These are phyloP conservation scores for Echinops telfairi DNA, from an alignment of 2,113 vertebrate genomes.

Conservation along the genomic window DNA sequence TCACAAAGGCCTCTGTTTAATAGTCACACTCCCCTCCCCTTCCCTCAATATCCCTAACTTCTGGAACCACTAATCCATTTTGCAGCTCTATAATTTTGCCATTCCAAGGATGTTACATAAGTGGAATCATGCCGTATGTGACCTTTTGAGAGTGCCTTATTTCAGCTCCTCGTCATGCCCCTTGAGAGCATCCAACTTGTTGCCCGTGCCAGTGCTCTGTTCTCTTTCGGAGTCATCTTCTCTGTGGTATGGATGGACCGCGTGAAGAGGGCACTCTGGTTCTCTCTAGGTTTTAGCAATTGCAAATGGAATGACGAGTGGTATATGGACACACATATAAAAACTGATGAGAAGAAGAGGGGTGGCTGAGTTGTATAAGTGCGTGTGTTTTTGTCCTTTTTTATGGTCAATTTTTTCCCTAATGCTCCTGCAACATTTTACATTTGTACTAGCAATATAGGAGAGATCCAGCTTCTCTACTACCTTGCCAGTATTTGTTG, in stretches of 20 bases:
- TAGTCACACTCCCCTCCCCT: neutral
- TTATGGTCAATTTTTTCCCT: neutral
- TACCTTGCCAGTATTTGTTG: neutral
- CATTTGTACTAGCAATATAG: too few species aligned
- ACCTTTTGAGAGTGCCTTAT: neutral
- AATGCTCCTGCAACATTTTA: neutral
- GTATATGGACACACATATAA: neutral
- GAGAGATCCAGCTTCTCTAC: too few species aligned
- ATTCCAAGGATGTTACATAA: neutral
- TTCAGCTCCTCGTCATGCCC: neutral
- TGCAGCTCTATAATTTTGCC: neutral
- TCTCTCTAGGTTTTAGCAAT: neutral
- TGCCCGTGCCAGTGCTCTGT: neutral
- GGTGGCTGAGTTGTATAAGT: neutral
- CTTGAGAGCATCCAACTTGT: neutral
- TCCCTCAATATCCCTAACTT: neutral
- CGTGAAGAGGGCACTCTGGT: neutral
- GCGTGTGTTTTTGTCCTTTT: neutral
- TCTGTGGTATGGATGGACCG: accelerated
- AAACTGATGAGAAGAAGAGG: neutral
- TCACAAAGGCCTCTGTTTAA: neutral
- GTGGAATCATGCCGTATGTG: neutral
- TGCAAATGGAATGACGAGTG: neutral
- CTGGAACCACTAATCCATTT: neutral
- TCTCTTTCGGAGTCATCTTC: neutral